A percentile compares a stretch with the other conserved stretches of the same genome.
Evolutionary conservation across 2,113 vertebrate species (phyloP).

Genomic region (Panurus biarmicus): DNA sequence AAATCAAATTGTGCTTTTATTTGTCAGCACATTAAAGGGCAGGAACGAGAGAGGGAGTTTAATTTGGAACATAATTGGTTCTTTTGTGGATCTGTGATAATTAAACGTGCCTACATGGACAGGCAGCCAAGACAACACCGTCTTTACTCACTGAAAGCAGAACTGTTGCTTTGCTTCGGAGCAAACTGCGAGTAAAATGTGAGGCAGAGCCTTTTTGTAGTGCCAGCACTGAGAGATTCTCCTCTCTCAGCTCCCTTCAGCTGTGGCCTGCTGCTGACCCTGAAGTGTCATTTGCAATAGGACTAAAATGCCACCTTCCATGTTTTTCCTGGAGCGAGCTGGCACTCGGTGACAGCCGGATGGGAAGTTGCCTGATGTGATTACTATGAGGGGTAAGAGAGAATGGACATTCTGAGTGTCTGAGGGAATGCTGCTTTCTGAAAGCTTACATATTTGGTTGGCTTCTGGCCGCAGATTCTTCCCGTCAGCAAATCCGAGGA

Average conservation of each 20-base stretch:
- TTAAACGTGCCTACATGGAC: neutral
- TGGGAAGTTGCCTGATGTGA: neutral
- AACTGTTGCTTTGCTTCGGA: neutral
- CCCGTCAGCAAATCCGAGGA: conserved; percentile 27
- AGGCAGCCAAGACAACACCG: neutral
- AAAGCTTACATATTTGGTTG: conserved; percentile 7
- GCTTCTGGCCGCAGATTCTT: conserved; percentile 13
- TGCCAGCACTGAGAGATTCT: neutral
- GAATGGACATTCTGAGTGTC: neutral
- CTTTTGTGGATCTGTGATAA: neutral
- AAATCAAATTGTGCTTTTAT: neutral
- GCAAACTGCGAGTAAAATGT: neutral
- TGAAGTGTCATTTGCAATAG: neutral
- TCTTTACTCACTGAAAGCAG: neutral
- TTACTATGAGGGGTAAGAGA: neutral
- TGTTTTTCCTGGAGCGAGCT: neutral
- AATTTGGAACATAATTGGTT: neutral
- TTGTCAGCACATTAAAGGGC: neutral
- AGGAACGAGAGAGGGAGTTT: neutral
- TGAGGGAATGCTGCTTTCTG: neutral
- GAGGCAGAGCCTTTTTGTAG: neutral
- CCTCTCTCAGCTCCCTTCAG: neutral
- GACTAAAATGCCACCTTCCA: neutral
- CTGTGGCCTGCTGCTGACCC: neutral
- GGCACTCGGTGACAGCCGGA: neutral